These are phyloP conservation scores for Bactericera cockerelli DNA, from an alignment of 1,140 invertebrate species.

Conservation along the genomic window DNA sequence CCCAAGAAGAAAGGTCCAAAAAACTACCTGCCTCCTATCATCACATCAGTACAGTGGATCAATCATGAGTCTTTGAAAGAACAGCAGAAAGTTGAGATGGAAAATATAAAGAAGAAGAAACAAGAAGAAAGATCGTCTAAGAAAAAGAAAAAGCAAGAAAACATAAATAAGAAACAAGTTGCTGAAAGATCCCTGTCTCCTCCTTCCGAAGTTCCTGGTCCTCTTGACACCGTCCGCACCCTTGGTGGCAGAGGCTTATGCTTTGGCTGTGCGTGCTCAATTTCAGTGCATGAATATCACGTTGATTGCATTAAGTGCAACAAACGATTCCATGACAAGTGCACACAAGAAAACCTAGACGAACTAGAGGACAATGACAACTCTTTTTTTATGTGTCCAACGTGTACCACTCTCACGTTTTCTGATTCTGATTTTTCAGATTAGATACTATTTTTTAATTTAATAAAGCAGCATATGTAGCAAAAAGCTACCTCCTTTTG, in stretches of 20 bases:
- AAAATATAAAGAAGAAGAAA: background rate
- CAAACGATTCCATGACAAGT: background rate
- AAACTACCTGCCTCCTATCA: background rate
- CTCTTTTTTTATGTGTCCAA: background rate
- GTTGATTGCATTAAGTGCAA: background rate
- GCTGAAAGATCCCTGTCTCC: background rate
- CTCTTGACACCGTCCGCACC: background rate
- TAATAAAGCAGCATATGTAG: too few species aligned
- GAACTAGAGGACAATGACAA: background rate
- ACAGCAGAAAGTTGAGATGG: background rate
- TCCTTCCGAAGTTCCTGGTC: background rate
- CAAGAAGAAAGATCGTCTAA: background rate
- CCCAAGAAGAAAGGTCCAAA: background rate
- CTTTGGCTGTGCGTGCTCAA: background rate
- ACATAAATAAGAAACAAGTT: background rate
- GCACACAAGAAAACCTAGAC: background rate
- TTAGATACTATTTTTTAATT: too few species aligned
- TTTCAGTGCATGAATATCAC: background rate
- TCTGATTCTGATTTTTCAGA: too few species aligned
- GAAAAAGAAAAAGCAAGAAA: background rate
- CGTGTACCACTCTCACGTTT: too few species aligned
- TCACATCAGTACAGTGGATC: background rate
- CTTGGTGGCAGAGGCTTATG: background rate
- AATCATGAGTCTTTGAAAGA: background rate
- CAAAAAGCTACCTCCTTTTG: too few species aligned